These are phyloP conservation scores for Drosophila kohkoa DNA, from an alignment of 1,140 invertebrate species.

Conservation along the genomic window DNA sequence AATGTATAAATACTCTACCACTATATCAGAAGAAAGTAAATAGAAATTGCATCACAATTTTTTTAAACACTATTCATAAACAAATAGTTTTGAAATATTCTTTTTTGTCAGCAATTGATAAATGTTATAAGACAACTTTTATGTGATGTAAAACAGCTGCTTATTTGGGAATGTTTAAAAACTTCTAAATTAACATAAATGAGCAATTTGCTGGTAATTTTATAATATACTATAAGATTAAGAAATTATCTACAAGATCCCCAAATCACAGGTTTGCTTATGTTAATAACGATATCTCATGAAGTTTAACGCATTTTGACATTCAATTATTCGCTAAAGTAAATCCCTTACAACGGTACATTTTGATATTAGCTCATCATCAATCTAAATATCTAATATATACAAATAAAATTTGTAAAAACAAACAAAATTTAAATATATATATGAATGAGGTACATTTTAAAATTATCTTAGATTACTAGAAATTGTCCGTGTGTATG, in stretches of 20 bases:
- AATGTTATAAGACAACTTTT: background rate
- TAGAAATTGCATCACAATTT: conserved; percentile 39
- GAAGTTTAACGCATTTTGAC: conserved; percentile 26
- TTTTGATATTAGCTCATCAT: conserved; percentile 52
- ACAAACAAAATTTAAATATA: conserved; percentile 2
- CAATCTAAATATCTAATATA: conserved; percentile 32
- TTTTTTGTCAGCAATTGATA: conserved; percentile 1
- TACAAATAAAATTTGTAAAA: conserved; percentile 17
- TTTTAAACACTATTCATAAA: conserved; percentile 7
- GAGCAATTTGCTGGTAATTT: conserved; percentile 2
- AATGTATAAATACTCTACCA: background rate
- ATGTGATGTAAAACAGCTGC: background rate
- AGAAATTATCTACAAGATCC: conserved; percentile 18
- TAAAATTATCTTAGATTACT: conserved; percentile 30
- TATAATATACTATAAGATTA: background rate
- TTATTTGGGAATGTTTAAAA: background rate
- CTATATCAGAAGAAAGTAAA: conserved; percentile 4
- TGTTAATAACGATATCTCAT: conserved; percentile 31
- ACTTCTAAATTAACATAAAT: background rate
- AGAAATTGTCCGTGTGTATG: conserved; percentile 20
- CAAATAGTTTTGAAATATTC: background rate
- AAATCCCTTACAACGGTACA: conserved; percentile 29
- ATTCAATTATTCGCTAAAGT: conserved; percentile 19
- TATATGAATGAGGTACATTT: conserved; percentile 15
- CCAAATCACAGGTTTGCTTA: conserved; percentile 48